Evolutionary conservation across 1,140 invertebrate genomes (phyloP), one percentile per base, ranked within the genome.

Genomic region (Ladona fulva): DNA sequence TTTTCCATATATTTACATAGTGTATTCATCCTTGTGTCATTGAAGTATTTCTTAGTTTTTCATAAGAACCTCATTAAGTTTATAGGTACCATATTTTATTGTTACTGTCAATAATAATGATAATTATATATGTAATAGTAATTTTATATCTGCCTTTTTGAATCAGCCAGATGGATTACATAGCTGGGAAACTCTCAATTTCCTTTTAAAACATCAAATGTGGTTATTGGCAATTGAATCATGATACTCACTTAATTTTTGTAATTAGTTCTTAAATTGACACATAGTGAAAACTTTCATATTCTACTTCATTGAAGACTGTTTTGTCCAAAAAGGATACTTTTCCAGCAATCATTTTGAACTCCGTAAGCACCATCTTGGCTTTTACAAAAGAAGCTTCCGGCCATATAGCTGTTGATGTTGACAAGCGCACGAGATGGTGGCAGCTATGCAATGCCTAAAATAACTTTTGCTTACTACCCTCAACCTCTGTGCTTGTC

Each of bases 341-440:
- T 52, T 52, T 52, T 19, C 44, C 44, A 6, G 14, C 52, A 6
- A 12, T 66, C 14, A 19, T 66, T 66, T 66, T 66, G 5, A 66
- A 66, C 3, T 66, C 44, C 14, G 52, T 19, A 19, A 6, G 52
- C 52, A 6, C 52, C 52, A 66, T 66, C 52, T 19, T 66, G 52
- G 52, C 52, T 66, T 66, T 66, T 19, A 66, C n/a, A 16, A 66
- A 66, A 19, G 52, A 66, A 66, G 52, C 52, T 66, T 66, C 52
- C 3, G n/a, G 3, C 52, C 52, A 66, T 19, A 66, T 66, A 66
- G 52, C 44, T 52, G 19, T 52, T 52, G 44, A 66, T 66, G 52
- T 66, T 66, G 52, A 66, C 52, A 66, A 66, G 52, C 52, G 52
- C 52, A 66, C 52, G 52, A 66, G 52, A 66, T 66, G 52, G 52